Evolutionary conservation across 2,113 vertebrate species (phyloP).

Genomic region (Accipiter virgatus): DNA sequence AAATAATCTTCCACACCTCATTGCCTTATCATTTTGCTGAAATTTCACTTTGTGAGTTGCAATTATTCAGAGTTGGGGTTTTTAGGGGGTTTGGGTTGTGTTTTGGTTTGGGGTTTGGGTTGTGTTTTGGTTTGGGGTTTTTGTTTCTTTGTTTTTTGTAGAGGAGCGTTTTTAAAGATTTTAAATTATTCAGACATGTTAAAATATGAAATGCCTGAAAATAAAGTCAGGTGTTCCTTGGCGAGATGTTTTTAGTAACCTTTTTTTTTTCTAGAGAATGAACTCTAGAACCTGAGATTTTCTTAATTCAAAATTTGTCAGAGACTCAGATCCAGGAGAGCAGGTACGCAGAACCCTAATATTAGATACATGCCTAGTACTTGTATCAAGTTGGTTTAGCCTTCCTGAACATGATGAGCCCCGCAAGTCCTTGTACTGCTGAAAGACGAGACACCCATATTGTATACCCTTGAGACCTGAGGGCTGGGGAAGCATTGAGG

Average conservation of each 20-base stretch:
- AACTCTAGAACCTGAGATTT: neutral
- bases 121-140: neutral
- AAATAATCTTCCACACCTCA: neutral
- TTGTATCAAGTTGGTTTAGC: neutral
- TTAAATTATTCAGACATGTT: neutral
- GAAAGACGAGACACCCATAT: neutral
- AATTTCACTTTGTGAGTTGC: neutral
- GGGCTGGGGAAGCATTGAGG: neutral
- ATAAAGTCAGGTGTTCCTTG: neutral
- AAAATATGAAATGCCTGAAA: neutral
- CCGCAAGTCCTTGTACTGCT: neutral
- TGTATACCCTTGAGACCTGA: neutral
- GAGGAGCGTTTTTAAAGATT: neutral
- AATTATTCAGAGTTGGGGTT: neutral
- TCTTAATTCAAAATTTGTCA: neutral
- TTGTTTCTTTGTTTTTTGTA: neutral
- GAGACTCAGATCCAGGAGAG: neutral
- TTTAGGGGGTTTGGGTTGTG: neutral
- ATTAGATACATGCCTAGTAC: neutral
- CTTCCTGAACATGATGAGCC: neutral
- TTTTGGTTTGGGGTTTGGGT: neutral
- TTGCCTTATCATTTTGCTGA: neutral
- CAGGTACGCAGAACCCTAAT: fast-evolving
- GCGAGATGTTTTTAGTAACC: neutral
- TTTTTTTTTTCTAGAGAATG: neutral